Percentiles rank a stretch among this genome's conserved stretches.
phyloP scores from a whole-genome alignment of 53 echinoderm and acorn worm genomes.

The Zoroaster sp. region DNA sequence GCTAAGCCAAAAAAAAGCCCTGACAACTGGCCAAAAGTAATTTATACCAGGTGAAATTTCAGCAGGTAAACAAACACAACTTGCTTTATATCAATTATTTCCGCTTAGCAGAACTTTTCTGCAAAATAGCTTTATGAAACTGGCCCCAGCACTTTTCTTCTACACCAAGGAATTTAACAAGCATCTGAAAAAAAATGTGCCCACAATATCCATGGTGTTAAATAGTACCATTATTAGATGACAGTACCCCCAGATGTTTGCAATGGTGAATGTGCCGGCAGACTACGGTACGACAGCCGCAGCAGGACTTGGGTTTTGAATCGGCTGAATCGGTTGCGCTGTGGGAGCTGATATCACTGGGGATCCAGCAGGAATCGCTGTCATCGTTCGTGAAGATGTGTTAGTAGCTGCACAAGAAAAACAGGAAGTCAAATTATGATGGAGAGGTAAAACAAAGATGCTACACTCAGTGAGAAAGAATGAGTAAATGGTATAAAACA shows the following conservation, averaged over 20 bases:
- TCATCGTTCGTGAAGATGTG: conserved; percentile 66
- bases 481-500: not conserved
- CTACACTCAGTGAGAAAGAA: too few species aligned
- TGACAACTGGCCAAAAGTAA: not conserved
- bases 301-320: conserved; percentile 91
- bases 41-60: not conserved
- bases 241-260: not conserved
- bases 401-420: conserved; percentile 66
- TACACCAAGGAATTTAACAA: not conserved
- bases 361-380: conserved; percentile 71
- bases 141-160: not conserved
- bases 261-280: not conserved
- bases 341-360: conserved; percentile 96
- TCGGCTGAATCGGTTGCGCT: conserved; percentile 84
- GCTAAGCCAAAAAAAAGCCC: too few species aligned
- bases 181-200: not conserved
- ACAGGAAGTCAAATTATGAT: too few species aligned
- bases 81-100: too few species aligned
- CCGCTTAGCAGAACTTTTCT: not conserved
- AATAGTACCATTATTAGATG: not conserved
- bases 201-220: not conserved
- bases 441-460: too few species aligned
- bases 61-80: not conserved
- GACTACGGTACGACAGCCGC: conserved; percentile 82
- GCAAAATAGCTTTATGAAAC: not conserved